Evolutionary conservation across 2,113 vertebrate species (phyloP), one percentile per base, ranked within the genome.

Genomic region (Phaethon lepturus): DNA sequence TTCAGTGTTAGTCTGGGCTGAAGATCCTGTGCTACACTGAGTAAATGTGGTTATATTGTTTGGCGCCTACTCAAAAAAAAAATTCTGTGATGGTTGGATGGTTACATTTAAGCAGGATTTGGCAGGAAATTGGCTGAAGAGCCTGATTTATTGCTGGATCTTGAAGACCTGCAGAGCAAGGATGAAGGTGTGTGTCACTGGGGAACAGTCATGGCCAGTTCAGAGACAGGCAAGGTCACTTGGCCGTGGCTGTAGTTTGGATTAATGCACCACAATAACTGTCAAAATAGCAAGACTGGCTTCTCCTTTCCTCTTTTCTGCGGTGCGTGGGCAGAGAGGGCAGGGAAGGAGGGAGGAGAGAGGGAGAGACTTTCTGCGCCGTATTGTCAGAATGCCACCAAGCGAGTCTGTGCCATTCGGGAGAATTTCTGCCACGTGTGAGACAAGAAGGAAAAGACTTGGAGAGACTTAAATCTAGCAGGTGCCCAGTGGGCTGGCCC

Each of bases 71-170:
- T 88, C 67, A 47, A 4, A 77, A 55, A 38, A 53, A 4, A 0
- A 0, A 0, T 40, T 68, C 60, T 60, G 52, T 35, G 35, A 23
- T 83, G 59, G 13, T 2, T 89, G 45, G 24, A 45, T 1, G 8
- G 26, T 60, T 74, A 35, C 28, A 4, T 85, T 82, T 52, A 60
- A 75, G 62, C 75, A 62, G 63, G 49, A 73, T 68, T 79, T 73
- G 45, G 23, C 64, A 64, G 44, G 45, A 53, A 83, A 33, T 66
- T 58, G 35, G 33, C 58, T 50, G 28, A 58, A 28, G 49, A 86
- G 28, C 29, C 25, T 60, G 35, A 79, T 88, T 83, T 45, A 20
- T 55, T 93, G 74, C 75, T 84, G 68, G 47, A 23, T 73, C 45
- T 71, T 28, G 49, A 58, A 86, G 79, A 71, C 22, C 31, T 55